These are phyloP conservation scores for Sphaerodactylus townsendi DNA, from an alignment of 2,113 vertebrate species.

Conservation along the genomic window DNA sequence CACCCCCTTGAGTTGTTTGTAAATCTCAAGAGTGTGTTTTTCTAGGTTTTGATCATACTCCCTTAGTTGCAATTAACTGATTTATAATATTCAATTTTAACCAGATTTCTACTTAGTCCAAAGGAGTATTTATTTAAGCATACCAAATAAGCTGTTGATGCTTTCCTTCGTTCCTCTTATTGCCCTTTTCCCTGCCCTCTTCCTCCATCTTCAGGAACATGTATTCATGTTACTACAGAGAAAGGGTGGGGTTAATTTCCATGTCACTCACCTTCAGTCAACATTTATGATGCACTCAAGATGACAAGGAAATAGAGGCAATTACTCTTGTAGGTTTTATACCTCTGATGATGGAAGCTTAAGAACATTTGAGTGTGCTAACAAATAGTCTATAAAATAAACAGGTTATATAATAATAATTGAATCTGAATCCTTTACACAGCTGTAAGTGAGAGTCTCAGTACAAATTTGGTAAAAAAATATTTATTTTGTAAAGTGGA, in stretches of 20 bases:
- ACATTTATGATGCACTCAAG: not conserved
- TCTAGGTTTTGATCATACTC: too few relatives aligned
- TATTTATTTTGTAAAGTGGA: too few relatives aligned
- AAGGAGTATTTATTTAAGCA: not conserved
- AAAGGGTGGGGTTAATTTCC: not conserved
- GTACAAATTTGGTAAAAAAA: too few relatives aligned
- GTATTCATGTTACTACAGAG: not conserved
- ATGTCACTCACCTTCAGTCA: not conserved
- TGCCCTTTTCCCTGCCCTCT: not conserved
- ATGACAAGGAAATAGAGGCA: too few relatives aligned
- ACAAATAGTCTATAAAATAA: not conserved
- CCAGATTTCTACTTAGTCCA: too few relatives aligned
- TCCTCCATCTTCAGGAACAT: not conserved
- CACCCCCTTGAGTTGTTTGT: too few relatives aligned
- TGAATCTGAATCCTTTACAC: not conserved
- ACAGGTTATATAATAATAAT: not conserved
- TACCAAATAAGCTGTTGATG: not conserved
- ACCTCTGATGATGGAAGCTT: not conserved
- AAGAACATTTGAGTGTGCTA: not conserved
- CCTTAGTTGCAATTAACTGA: too few relatives aligned
- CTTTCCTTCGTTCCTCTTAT: not conserved
- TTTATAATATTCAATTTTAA: too few relatives aligned
- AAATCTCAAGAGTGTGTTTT: too few relatives aligned
- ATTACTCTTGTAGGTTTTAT: not conserved
- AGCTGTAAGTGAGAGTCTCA: not conserved